Evolutionary conservation across 2,113 vertebrate genomes (phyloP).

Genomic region (Centropus unirufus): DNA sequence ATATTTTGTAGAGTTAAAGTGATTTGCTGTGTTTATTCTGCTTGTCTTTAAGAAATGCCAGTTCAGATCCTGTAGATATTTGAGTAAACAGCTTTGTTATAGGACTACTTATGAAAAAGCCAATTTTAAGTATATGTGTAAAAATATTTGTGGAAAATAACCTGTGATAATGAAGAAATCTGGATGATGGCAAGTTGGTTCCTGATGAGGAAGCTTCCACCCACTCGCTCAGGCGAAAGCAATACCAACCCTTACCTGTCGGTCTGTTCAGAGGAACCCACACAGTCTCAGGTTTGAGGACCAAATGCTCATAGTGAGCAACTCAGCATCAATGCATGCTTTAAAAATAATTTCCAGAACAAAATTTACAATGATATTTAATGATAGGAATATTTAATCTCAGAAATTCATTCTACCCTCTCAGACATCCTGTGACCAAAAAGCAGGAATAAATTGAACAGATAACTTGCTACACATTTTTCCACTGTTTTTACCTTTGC

Average conservation of each 20-base stretch:
- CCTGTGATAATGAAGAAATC: background rate
- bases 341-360: background rate
- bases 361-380: background rate
- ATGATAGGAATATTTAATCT: background rate
- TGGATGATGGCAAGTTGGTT: background rate
- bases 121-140: background rate
- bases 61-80: background rate
- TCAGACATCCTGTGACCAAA: background rate
- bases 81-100: background rate
- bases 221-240: background rate
- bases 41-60: background rate
- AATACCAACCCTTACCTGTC: background rate
- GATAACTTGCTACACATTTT: background rate
- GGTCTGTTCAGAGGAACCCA: background rate
- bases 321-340: rapidly evolving
- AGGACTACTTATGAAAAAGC: background rate
- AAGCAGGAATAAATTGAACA: background rate
- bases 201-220: background rate
- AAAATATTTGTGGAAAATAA: background rate
- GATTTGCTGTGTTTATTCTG: background rate
- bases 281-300: background rate
- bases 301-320: background rate
- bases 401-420: background rate
- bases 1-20: background rate
- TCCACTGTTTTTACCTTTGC: background rate